These are phyloP conservation scores for Dasypolia templi DNA, from an alignment of 2,888 invertebrate genomes.

Conservation along the genomic window DNA sequence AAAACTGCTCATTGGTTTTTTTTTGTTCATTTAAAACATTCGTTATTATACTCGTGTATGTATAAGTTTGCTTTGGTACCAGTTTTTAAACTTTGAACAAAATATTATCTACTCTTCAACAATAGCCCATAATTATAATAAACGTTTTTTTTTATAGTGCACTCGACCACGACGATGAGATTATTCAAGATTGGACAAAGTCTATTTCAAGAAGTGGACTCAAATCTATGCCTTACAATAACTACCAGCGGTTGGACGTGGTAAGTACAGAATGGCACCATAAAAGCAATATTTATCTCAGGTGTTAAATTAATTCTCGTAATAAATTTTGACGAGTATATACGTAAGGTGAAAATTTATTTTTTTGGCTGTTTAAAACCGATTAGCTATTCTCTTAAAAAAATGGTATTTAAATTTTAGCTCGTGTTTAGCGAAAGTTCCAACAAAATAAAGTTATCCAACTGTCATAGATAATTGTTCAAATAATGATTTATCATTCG, in stretches of 20 bases:
- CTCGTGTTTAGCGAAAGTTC: background rate
- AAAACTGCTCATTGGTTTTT: background rate
- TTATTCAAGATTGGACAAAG: constrained; percentile 67
- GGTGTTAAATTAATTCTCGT: background rate
- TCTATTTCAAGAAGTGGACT: constrained; percentile 70
- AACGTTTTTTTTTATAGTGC: constrained; percentile 68
- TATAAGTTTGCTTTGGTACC: background rate
- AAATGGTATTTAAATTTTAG: background rate
- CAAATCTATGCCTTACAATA: constrained; percentile 81
- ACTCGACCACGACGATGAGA: constrained; percentile 77
- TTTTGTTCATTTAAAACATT: background rate
- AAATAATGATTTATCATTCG: constrained; percentile 6
- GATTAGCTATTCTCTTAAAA: background rate
- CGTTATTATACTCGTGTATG: background rate
- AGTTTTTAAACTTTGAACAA: background rate
- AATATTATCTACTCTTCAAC: background rate
- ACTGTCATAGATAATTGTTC: background rate
- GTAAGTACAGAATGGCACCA: constrained; percentile 64
- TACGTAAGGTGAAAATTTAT: background rate
- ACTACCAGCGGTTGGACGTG: constrained; percentile 79
- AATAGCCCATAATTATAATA: background rate
- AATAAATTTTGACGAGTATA: no score
- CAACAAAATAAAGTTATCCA: background rate
- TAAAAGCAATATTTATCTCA: background rate
- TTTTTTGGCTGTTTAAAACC: background rate